Base-by-base conservation (phyloP, 1,140 invertebrate species). In the Drepana arcuata region DNA sequence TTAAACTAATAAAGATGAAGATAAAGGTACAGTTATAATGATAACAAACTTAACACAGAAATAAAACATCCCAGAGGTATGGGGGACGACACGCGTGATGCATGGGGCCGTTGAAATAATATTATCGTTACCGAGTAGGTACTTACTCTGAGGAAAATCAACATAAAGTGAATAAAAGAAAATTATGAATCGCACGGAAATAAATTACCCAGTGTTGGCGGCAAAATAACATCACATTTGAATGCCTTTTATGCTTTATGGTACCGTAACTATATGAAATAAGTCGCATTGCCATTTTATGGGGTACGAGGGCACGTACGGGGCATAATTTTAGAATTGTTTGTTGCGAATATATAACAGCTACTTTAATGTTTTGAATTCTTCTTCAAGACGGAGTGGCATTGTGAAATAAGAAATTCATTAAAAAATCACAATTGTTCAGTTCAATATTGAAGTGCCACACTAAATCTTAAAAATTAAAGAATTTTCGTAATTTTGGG, bases 101-200 rank as follows among this genome's bases (percentile, higher is more conserved):
- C 67, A 79, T 79, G 65, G 71, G 69, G 64, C 65, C 63, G 73
- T 71, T 71, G 78, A 74, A 82, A 82, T 80, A 82, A 82, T 82
- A 80, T 82, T 80, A 82, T 80, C 73, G 75, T 80, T 79, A 71
- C 74, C 68, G 42, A 70, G 67, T 72, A 67, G 63, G 56, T 66
- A 78, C 73, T 70, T 67, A 77, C 57, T 71, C 21, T 67, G 73
- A 75, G 69, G 69, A 79, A 82, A 82, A 82, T 82, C 78, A 82
- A 82, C 78, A 82, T 82, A 82, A 82, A 82, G 78, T 82, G 78
- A 82, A 82, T 82, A 82, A 82, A 82, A 79, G 74, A 82, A 82
- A 82, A 82, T 82, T 82, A 82, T 82, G 78, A 82, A 82, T 78
- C 67, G 73, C 78, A 63, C 66, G 57, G 58, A 79, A 80, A 82